phyloP scores from a whole-genome alignment of 2,113 vertebrate species.

The Microtus pennsylvanicus region DNA sequence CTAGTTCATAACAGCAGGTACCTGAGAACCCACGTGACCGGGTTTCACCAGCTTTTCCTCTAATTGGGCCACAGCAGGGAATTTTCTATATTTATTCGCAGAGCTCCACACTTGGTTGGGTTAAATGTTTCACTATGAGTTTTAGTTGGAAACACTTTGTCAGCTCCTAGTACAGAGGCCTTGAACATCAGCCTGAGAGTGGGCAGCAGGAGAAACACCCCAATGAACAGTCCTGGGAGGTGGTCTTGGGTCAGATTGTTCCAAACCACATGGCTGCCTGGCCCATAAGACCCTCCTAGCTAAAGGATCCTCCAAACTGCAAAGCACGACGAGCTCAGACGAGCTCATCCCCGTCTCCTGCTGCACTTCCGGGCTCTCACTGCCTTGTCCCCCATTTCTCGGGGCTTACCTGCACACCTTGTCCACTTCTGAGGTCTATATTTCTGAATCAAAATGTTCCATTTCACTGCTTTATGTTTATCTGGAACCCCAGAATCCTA shows the following conservation, averaged over 20 bases:
- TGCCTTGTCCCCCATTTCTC: background rate
- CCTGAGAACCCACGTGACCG: background rate
- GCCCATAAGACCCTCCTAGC: background rate
- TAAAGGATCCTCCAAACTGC: background rate
- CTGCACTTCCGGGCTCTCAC: background rate
- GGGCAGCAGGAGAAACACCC: background rate
- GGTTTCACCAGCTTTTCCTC: background rate
- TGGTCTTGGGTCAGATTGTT: background rate
- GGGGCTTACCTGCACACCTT: background rate
- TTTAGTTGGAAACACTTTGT: background rate
- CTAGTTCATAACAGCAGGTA: background rate
- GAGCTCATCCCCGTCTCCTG: background rate
- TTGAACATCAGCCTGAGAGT: background rate
- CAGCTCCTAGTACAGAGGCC: background rate
- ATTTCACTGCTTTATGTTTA: background rate
- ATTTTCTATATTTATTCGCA: background rate
- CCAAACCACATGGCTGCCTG: background rate
- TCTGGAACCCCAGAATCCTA: background rate
- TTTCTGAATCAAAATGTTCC: background rate
- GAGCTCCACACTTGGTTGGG: slow-evolving; percentile 18
- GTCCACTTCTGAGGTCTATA: background rate
- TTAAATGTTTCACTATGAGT: background rate
- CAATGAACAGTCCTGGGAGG: background rate
- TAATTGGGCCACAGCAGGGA: background rate
- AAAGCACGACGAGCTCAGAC: background rate